Percentiles rank a stretch among this genome's conserved stretches.
These are phyloP conservation scores for Caretta caretta DNA, from an alignment of 2,113 vertebrate species.

Conservation along the genomic window DNA sequence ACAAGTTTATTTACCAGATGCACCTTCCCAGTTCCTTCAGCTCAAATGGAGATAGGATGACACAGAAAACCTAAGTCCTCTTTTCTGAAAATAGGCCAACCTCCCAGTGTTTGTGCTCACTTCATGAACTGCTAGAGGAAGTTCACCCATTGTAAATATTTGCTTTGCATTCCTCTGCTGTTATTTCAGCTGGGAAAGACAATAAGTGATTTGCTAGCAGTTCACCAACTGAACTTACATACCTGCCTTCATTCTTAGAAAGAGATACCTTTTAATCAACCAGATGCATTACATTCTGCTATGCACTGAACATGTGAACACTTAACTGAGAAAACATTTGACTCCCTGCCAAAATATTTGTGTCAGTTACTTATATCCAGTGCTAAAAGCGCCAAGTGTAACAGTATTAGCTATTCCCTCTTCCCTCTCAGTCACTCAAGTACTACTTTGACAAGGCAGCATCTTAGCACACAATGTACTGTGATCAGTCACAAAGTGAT, in stretches of 20 bases:
- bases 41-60: not conserved
- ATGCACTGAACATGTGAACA: not conserved
- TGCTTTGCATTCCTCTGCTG: constrained; percentile 43
- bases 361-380: not conserved
- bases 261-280: not conserved
- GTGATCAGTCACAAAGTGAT: not conserved
- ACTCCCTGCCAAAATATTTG: not conserved
- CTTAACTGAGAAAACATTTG: not conserved
- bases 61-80: not conserved
- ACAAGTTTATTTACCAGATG: constrained; percentile 18
- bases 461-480: fast-evolving
- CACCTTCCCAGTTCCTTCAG: not conserved
- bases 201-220: not conserved
- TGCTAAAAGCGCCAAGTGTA: not conserved
- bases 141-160: constrained; percentile 35
- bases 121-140: constrained; percentile 28
- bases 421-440: not conserved
- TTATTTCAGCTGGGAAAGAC: constrained; percentile 39
- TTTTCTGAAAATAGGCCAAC: constrained; percentile 7
- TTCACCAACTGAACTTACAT: not conserved
- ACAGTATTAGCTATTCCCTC: not conserved
- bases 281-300: not conserved
- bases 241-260: not conserved
- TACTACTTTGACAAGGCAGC: not conserved
- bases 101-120: constrained; percentile 20